phyloP scores from a whole-genome alignment of 1,140 invertebrate genomes.

The Diuraphis noxia region DNA sequence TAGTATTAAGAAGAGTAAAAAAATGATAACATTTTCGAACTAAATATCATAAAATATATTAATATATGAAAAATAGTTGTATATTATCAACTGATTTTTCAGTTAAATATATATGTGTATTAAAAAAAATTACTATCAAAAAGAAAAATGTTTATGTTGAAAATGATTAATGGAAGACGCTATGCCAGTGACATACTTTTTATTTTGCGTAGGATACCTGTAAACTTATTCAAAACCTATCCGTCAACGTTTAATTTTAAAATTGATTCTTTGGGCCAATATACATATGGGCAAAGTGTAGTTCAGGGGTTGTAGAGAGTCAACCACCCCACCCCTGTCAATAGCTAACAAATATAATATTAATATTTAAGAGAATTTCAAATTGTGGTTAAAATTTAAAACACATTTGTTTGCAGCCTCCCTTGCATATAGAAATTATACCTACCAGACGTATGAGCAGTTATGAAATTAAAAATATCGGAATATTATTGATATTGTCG shows the following conservation, averaged over 20 bases:
- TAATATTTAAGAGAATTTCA: no score
- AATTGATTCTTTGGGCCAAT: background rate
- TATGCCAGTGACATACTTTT: background rate
- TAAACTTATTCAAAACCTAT: background rate
- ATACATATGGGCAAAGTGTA: no score
- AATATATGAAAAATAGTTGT: no score
- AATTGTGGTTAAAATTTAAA: no score
- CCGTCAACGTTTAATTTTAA: background rate
- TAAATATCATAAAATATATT: no score
- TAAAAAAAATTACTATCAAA: background rate
- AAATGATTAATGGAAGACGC: background rate
- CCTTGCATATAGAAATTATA: background rate
- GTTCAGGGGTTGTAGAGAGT: no score
- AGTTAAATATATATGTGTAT: background rate
- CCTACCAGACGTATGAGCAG: no score
- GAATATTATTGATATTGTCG: background rate
- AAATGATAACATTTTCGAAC: no score
- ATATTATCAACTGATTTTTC: background rate
- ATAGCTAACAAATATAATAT: no score
- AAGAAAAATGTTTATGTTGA: background rate
- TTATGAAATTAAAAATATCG: background rate
- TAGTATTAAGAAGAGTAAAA: no score
- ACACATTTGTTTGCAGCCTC: no score
- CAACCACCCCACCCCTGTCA: no score
- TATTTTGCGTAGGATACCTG: background rate